Evolutionary conservation across 2,888 invertebrate genomes (phyloP), one percentile per base, ranked within the genome.

Genomic region (Trissonchulus latispiculum): DNA sequence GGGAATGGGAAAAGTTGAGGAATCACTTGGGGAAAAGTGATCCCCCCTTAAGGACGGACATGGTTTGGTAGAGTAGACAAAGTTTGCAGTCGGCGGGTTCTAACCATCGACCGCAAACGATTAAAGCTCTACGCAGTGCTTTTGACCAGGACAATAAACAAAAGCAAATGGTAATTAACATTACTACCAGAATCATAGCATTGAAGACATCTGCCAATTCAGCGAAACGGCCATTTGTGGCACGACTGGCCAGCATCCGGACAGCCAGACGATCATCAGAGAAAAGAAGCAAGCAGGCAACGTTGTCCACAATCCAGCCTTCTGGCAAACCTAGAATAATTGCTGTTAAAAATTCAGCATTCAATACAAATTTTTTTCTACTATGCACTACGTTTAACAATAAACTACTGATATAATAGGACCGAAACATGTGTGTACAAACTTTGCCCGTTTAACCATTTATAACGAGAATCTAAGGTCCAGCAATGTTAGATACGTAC

Each of bases 301-400:
- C 74, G 70, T 77, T 77, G 73, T 77, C 76, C 66, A 76, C 66
- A 8, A 75, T 36, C 77, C 77, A 77, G 15, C 75, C 74, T 31
- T 76, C 77, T 2, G 77, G 77, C 35, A 74, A 75, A n/a, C 75
- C 77, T 77, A 36, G n/a, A 68, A 71, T 8, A 28, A 33, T 18
- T n/a, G n/a, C n/a, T n/a, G n/a, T n/a, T n/a, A n/a, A n/a, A n/a
- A n/a, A n/a, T n/a, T n/a, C n/a, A n/a, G n/a, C n/a, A n/a, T n/a
- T n/a, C n/a, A n/a, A n/a, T n/a, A n/a, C n/a, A n/a, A n/a, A n/a
- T n/a, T n/a, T n/a, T n/a, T n/a, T n/a, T n/a, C n/a, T n/a, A n/a
- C n/a, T n/a, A n/a, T n/a, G n/a, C n/a, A n/a, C n/a, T n/a, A n/a
- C n/a, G n/a, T n/a, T n/a, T n/a, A n/a, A n/a, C n/a, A n/a, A n/a